phyloP scores from a whole-genome alignment of 2,797 vertebrate genomes.

The Iguana delicatissima region DNA sequence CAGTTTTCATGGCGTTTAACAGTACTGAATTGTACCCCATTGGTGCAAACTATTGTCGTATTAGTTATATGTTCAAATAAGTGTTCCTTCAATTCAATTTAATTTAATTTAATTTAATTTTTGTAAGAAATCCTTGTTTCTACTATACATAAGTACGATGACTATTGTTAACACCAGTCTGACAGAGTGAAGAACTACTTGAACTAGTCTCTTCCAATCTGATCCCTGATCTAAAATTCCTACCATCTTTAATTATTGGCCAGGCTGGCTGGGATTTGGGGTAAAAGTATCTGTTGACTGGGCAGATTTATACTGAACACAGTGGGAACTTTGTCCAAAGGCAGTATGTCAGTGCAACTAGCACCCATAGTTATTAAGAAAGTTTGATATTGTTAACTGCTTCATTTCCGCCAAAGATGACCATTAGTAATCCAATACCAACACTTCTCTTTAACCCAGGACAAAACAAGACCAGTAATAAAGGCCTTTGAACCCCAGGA shows the following conservation, averaged over 20 bases:
- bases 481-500: slow-evolving; percentile 4
- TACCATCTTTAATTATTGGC: neutral
- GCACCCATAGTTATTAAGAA: neutral
- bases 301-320: neutral
- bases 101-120: no score
- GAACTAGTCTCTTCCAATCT: neutral
- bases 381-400: neutral
- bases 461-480: slow-evolving; percentile 8
- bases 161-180: neutral
- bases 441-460: neutral
- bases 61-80: no score
- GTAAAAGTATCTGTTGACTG: neutral
- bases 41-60: no score
- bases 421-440: neutral
- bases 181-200: neutral
- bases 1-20: neutral
- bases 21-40: no score
- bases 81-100: no score
- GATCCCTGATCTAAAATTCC: neutral
- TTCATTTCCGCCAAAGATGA: neutral
- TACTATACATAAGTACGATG: no score
- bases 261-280: neutral
- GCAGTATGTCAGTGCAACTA: neutral
- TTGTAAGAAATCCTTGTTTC: neutral
- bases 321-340: neutral